Base-by-base conservation (phyloP, 2,888 invertebrate species). In the Eilema sororculum region DNA sequence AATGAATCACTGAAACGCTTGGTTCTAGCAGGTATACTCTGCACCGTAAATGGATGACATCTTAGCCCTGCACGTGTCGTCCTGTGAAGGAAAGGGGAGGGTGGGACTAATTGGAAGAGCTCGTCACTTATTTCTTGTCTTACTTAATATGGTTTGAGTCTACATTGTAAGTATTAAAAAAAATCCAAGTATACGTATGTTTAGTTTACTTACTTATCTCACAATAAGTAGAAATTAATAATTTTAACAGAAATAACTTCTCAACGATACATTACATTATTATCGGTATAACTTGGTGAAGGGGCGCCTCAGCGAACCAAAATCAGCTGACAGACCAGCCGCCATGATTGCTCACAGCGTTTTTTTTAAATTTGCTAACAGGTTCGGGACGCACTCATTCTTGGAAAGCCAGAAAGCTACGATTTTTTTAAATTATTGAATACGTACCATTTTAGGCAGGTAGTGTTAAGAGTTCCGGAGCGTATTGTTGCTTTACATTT, bases 221-320 rank as follows among this genome's bases (percentile, higher is more conserved):
- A n/a, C n/a, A n/a, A n/a, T n/a, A n/a, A 16, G 33, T 41, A 41
- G 16, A 41, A 41, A 37, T 37, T 37, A 1, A 33, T 37, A 37
- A 12, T 37, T 37, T 2, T 41, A 41, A 20, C 20, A 46, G 5
- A 20, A 62, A 62, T 41, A 41, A 41, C 25, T 41, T 25, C 20
- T 20, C 10, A 66, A 37, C 58, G 58, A 58, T 59, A 66, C 37
- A n/a, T n/a, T 59, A 66, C 37, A n/a, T n/a, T n/a, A 22, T 0
- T 33, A 58, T 58, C 41, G 58, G 6, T 20, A 65, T 22, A 68
- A 57, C 76, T 30, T 58, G 62, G 81, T 81, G 73, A 78, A 70
- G 81, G 78, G 80, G 80, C 80, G 80, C 80, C 80, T 81, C 80
- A 81, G 81, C 79, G 22, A 72, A 73, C 74, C 70, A 75, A 81